Conservation (phyloP, 2,113 vertebrate species). For the Phylloscopus trochilus region DNA sequence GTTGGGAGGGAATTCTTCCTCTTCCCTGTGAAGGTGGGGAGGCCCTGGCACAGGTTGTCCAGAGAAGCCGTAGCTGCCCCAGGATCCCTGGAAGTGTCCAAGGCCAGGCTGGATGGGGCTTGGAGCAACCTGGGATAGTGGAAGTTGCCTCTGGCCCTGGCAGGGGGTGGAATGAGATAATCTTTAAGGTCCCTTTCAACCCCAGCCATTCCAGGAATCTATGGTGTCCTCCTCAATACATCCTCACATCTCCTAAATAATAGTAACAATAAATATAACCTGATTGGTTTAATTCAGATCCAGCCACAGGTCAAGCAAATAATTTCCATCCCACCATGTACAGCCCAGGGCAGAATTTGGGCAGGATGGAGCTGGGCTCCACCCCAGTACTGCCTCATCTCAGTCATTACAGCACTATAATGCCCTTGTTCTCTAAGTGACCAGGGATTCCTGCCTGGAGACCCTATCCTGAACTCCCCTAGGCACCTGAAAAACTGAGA, state of each 20-base stretch:
- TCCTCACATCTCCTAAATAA: neutral
- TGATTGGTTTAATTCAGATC: neutral
- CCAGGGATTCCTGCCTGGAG: neutral
- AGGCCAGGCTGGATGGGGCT: accelerated
- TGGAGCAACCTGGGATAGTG: accelerated
- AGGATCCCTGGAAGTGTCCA: neutral
- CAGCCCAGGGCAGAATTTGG: neutral
- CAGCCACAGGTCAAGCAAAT: neutral
- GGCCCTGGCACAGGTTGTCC: neutral
- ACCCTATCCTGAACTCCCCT: neutral
- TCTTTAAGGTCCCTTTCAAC: neutral
- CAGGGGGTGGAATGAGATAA: neutral
- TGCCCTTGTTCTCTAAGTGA: accelerated
- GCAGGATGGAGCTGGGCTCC: neutral
- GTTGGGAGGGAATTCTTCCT: neutral
- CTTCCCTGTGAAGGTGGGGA: neutral
- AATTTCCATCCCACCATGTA: accelerated
- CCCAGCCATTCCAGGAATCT: neutral
- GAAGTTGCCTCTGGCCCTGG: neutral
- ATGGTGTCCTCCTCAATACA: neutral
- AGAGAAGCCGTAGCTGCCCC: neutral
- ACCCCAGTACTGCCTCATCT: neutral
- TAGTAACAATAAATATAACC: neutral
- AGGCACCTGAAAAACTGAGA: neutral
- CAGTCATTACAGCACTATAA: neutral